Conservation (phyloP, 2,113 vertebrate genomes). For the Talpa occidentalis region DNA sequence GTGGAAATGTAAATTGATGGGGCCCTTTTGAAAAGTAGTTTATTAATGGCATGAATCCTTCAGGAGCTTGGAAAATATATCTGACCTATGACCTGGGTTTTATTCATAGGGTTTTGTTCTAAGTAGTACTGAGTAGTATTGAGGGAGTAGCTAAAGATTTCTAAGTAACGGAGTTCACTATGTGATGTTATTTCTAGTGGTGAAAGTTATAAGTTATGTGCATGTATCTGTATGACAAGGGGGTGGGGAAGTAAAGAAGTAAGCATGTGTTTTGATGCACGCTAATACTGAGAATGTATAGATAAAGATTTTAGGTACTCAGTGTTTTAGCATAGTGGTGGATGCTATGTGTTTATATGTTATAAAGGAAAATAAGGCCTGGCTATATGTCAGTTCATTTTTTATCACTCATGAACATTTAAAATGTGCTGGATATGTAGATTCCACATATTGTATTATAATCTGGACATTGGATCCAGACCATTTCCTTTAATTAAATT, state of each 20-base stretch:
- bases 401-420: neutral
- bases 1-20: neutral
- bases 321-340: neutral
- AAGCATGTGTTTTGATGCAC: neutral
- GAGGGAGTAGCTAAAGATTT: neutral
- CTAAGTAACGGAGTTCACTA: neutral
- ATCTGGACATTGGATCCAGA: neutral
- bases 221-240: neutral
- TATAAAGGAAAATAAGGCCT: neutral
- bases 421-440: neutral
- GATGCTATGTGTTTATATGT: neutral
- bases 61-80: neutral
- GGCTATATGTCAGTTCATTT: neutral
- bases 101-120: neutral
- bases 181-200: neutral
- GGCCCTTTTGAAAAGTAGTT: neutral
- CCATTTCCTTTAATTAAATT: neutral
- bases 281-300: neutral
- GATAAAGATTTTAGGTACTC: neutral
- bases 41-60: no score
- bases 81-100: neutral
- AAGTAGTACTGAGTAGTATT: neutral
- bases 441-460: neutral
- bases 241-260: neutral
- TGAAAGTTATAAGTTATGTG: neutral